A percentile compares a stretch with the other conserved stretches of the same genome.
Evolutionary conservation across 2,888 invertebrate species (phyloP).

Genomic region (Apodemia mormo): DNA sequence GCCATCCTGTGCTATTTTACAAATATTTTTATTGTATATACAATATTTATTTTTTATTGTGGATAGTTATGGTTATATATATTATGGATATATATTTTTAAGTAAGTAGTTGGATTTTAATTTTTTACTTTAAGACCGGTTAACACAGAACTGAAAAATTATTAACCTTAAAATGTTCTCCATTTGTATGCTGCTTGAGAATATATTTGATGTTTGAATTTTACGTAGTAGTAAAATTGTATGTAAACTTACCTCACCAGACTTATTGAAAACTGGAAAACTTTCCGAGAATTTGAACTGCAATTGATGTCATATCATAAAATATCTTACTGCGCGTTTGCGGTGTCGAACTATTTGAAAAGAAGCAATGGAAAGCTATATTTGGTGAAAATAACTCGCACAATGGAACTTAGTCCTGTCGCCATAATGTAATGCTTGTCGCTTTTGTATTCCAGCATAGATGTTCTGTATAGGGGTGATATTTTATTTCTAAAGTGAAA

Average conservation of each 20-base stretch:
- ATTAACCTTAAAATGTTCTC: not conserved
- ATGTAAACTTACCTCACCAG: slow-evolving; percentile 17
- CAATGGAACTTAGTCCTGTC: slow-evolving; percentile 12
- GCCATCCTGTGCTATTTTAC: too few relatives aligned
- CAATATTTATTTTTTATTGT: too few relatives aligned
- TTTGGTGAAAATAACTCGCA: slow-evolving; percentile 13
- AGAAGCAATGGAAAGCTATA: slow-evolving; percentile 8
- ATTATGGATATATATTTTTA: too few relatives aligned
- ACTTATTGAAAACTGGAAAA: slow-evolving; percentile 21
- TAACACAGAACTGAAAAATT: not conserved
- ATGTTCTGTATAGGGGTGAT: not conserved
- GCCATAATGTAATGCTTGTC: slow-evolving; percentile 11
- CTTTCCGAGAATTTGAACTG: slow-evolving; percentile 20
- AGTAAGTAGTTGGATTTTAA: not conserved
- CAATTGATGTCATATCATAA: slow-evolving; percentile 22
- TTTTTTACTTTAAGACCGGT: not conserved
- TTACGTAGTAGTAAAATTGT: not conserved
- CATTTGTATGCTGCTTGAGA: not conserved
- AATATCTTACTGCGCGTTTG: slow-evolving; percentile 17
- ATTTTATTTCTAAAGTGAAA: not conserved
- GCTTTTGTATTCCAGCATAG: not conserved
- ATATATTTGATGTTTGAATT: not conserved
- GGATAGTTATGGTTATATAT: too few relatives aligned
- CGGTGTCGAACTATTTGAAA: slow-evolving; percentile 19
- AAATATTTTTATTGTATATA: too few relatives aligned